These are phyloP conservation scores for Luffia ferchaultella DNA, from an alignment of 2,888 invertebrate genomes.

Conservation along the genomic window DNA sequence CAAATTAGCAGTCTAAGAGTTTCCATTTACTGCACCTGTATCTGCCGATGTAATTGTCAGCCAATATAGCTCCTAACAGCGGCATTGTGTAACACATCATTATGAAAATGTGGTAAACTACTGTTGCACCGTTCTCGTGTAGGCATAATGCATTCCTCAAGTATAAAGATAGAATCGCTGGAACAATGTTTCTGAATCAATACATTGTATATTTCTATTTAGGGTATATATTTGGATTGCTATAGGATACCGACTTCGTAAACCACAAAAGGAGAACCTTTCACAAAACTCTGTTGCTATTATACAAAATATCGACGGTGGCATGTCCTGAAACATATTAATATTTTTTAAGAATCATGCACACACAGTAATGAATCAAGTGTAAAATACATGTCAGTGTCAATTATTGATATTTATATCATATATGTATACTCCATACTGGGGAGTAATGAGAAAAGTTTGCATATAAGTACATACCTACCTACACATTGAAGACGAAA, in stretches of 20 bases:
- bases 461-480: too few species aligned
- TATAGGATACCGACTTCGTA: constrained; percentile 68
- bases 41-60: constrained; percentile 81
- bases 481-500: too few species aligned
- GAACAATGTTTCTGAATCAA: constrained; percentile 16
- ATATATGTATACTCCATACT: too few species aligned
- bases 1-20: too few species aligned
- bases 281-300: constrained; percentile 88
- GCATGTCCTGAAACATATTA: constrained; percentile 42
- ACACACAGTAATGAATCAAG: too few species aligned
- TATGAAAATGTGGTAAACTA: constrained; percentile 79
- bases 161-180: constrained; percentile 84
- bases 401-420: too few species aligned
- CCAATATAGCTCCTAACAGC: constrained; percentile 76
- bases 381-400: too few species aligned
- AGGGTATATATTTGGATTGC: too few species aligned
- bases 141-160: constrained; percentile 73
- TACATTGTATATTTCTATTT: neutral
- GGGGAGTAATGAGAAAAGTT: too few species aligned
- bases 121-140: constrained; percentile 73
- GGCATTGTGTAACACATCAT: constrained; percentile 82
- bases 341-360: too few species aligned
- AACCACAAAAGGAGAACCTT: constrained; percentile 84
- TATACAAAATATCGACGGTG: constrained; percentile 79
- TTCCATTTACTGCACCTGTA: too few species aligned